These are phyloP conservation scores for Peromyscus aztecus DNA, from an alignment of 2,797 vertebrate genomes.

Conservation along the genomic window DNA sequence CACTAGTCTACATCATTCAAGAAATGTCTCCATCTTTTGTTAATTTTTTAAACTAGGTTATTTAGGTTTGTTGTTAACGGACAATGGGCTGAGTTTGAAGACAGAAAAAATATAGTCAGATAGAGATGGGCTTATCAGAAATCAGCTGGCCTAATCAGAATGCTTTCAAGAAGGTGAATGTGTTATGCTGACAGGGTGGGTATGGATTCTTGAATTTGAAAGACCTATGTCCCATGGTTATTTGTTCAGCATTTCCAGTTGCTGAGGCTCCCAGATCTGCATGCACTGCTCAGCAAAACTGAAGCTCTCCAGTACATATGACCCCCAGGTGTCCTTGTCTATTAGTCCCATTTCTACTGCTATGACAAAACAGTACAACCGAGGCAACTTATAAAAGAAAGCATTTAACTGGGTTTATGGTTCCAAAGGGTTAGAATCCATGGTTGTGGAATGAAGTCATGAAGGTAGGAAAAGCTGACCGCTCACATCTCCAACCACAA, in stretches of 20 bases:
- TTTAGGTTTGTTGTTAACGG: neutral
- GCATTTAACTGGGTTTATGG: neutral
- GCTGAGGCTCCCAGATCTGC: too few relatives aligned
- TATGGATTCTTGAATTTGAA: neutral
- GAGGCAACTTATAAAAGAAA: neutral
- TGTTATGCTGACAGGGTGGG: neutral
- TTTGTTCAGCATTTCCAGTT: neutral
- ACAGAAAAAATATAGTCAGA: neutral
- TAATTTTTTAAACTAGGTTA: neutral
- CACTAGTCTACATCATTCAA: neutral
- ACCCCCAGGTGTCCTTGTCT: neutral
- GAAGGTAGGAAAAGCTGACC: neutral
- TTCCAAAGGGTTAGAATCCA: neutral
- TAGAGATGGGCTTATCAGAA: neutral
- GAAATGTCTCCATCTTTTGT: conserved; percentile 5
- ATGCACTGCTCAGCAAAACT: neutral
- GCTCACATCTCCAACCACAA: neutral
- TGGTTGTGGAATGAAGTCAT: neutral
- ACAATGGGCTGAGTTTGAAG: neutral
- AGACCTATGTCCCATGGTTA: neutral
- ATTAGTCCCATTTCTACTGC: too few relatives aligned
- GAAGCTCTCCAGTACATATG: neutral
- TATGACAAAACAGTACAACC: neutral
- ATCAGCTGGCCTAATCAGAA: neutral
- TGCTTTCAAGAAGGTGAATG: neutral